Percentiles rank a stretch among this genome's conserved stretches.
Conservation (phyloP, 1,140 invertebrate genomes). For the Apis mellifera region Amel_HAv3.1 CM009946.2:6864501-6865000, state of each 20-base stretch:
- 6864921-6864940: neutral
- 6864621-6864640: neutral
- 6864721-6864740: conserved; percentile 17
- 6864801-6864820: neutral
- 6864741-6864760: conserved; percentile 25
- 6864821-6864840: neutral
- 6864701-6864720: conserved; percentile 10
- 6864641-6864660: conserved; percentile 25
- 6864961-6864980: neutral
- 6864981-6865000: neutral
- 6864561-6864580: neutral
- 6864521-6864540: too few species aligned
- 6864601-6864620: neutral
- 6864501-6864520: too few species aligned
- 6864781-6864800: conserved; percentile 16
- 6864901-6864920: neutral
- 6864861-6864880: too few species aligned
- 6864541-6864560: neutral
- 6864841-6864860: neutral
- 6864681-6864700: conserved; percentile 42
- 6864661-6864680: conserved; percentile 45
- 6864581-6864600: neutral
- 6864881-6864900: too few species aligned
- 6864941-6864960: neutral
- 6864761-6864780: neutral